A percentile compares a stretch with the other conserved stretches of the same genome.
Conservation (phyloP, 2,888 invertebrate genomes). For the Catonia carolina region DNA sequence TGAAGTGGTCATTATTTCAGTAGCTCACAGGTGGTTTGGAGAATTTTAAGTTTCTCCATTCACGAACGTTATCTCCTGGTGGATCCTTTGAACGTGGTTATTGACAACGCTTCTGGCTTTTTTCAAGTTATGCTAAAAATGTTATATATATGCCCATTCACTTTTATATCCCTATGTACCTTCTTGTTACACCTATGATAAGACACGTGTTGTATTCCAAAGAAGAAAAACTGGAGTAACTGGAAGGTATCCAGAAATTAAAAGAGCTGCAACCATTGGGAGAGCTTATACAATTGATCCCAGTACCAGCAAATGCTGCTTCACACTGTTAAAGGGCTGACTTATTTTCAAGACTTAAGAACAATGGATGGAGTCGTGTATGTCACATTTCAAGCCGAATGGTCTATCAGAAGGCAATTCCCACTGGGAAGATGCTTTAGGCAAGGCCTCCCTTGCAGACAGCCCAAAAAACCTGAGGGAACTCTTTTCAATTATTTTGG, state of each 20-base stretch:
- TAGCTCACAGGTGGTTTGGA: slow-evolving; percentile 29
- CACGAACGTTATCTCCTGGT: neutral
- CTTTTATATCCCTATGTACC: slow-evolving; percentile 21
- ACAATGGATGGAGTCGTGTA: slow-evolving; percentile 35
- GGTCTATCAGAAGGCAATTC: slow-evolving; percentile 34
- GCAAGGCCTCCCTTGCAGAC: slow-evolving; percentile 33
- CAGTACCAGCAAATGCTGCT: neutral
- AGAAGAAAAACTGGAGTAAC: neutral
- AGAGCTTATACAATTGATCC: neutral
- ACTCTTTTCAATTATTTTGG: slow-evolving; percentile 21
- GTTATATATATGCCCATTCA: slow-evolving; percentile 21
- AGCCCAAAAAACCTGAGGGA: slow-evolving; percentile 24
- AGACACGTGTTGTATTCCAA: neutral
- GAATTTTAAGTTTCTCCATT: slow-evolving; percentile 19
- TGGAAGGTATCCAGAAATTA: neutral
- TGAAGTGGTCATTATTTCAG: slow-evolving; percentile 23
- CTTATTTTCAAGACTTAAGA: slow-evolving; percentile 36
- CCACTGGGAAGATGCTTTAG: slow-evolving; percentile 37
- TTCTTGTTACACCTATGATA: neutral
- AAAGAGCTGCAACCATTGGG: neutral
- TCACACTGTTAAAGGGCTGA: slow-evolving; percentile 30
- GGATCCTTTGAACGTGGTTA: neutral
- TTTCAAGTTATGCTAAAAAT: neutral
- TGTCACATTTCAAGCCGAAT: slow-evolving; percentile 37
- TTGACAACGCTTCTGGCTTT: neutral